Percentiles rank a stretch among this genome's conserved stretches.
phyloP scores from a whole-genome alignment of 2,888 invertebrate genomes.

The Himalopsyche kuldschensis region DNA sequence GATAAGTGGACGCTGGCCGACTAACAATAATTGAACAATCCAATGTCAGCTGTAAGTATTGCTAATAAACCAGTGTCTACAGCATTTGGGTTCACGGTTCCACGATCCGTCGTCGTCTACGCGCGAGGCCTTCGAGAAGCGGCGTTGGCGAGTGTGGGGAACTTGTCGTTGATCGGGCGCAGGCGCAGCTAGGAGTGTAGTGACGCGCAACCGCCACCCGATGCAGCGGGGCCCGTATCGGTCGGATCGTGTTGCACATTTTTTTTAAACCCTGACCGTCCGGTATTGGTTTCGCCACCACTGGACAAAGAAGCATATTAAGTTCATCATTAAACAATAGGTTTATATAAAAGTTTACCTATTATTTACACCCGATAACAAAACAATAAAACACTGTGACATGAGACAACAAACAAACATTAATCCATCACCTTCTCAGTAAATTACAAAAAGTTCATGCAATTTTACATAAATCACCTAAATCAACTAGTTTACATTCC shows the following conservation, averaged over 20 bases:
- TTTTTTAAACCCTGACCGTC: background rate
- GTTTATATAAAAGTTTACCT: too few species aligned
- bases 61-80: background rate
- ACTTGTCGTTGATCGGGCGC: background rate
- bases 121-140: background rate
- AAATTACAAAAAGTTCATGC: too few species aligned
- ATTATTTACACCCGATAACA: too few species aligned
- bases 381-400: too few species aligned
- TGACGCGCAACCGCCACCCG: background rate
- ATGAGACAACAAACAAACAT: too few species aligned
- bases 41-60: conserved; percentile 26
- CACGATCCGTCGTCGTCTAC: background rate
- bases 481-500: too few species aligned
- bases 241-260: background rate
- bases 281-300: background rate
- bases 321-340: background rate
- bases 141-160: background rate
- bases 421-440: too few species aligned
- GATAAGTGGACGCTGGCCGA: conserved; percentile 46
- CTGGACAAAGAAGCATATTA: background rate
- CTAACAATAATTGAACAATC: conserved; percentile 34
- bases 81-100: background rate
- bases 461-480: too few species aligned
- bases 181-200: background rate
- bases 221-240: background rate